A percentile compares a stretch with the other conserved stretches of the same genome.
phyloP scores from a whole-genome alignment of 2,113 vertebrate species.

The Sebastes schlegelii region DNA sequence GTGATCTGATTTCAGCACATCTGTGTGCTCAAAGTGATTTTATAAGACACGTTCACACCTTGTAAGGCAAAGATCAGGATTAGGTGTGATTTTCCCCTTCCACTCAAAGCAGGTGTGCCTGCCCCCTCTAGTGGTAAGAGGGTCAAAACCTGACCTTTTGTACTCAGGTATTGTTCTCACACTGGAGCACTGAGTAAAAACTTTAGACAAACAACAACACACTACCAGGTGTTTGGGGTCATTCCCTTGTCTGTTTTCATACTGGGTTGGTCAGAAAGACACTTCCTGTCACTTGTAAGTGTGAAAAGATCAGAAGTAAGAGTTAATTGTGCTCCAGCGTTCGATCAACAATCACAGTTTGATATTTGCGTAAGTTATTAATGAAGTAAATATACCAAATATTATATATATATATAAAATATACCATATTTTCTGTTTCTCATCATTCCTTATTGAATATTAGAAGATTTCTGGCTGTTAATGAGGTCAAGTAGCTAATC shows the following conservation, averaged over 20 bases:
- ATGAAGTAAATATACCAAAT: neutral
- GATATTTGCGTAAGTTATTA: neutral
- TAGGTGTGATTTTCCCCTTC: neutral
- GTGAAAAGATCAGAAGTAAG: neutral
- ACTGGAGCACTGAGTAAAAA: neutral
- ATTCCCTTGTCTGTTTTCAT: neutral
- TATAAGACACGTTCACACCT: slow-evolving; percentile 8
- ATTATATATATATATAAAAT: no score
- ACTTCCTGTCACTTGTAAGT: neutral
- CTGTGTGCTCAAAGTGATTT: slow-evolving; percentile 1
- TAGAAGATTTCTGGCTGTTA: neutral
- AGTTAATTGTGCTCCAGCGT: neutral
- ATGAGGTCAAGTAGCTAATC: neutral
- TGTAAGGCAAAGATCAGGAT: slow-evolving; percentile 4
- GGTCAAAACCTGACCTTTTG: slow-evolving; percentile 32
- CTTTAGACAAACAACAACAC: fast-evolving
- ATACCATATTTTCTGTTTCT: no score
- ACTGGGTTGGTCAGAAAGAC: neutral
- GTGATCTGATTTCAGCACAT: neutral
- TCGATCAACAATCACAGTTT: neutral
- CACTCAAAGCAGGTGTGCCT: slow-evolving; percentile 14
- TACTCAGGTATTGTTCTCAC: neutral
- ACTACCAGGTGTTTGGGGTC: neutral
- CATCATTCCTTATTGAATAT: neutral
- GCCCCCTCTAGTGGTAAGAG: slow-evolving; percentile 74